phyloP scores from a whole-genome alignment of 2,797 vertebrate species.

The Morelia viridis region DNA sequence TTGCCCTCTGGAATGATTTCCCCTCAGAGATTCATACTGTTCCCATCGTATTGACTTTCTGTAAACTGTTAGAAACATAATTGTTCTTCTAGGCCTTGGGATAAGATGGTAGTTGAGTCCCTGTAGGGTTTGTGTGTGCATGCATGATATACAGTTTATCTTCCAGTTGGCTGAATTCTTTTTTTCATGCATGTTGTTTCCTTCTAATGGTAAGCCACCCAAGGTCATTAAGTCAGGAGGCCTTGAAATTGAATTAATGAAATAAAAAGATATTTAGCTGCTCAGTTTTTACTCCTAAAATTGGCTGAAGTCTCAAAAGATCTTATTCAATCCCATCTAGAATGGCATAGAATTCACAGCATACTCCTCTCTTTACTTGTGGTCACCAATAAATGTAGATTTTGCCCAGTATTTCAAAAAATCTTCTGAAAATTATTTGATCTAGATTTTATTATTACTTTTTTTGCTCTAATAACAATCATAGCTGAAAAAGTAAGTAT shows the following conservation, averaged over 20 bases:
- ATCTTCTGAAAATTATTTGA: slow-evolving; percentile 28
- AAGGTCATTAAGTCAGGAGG: background rate
- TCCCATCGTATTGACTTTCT: background rate
- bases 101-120: background rate
- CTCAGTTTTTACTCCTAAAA: background rate
- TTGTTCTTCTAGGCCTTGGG: background rate
- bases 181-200: background rate
- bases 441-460: background rate
- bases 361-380: background rate
- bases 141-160: background rate
- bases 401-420: slow-evolving; percentile 20
- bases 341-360: background rate
- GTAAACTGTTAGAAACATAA: background rate
- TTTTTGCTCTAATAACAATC: background rate
- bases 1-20: background rate
- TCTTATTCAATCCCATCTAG: slow-evolving; percentile 19
- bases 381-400: slow-evolving; percentile 11
- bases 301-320: slow-evolving; percentile 16
- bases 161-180: background rate
- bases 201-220: background rate
- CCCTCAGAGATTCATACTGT: background rate
- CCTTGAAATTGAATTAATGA: background rate
- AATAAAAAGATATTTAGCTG: background rate
- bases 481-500: slow-evolving; percentile 13
- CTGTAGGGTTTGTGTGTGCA: background rate